Conservation (phyloP, 2,888 invertebrate genomes). For the Heliconius ethilla region DNA sequence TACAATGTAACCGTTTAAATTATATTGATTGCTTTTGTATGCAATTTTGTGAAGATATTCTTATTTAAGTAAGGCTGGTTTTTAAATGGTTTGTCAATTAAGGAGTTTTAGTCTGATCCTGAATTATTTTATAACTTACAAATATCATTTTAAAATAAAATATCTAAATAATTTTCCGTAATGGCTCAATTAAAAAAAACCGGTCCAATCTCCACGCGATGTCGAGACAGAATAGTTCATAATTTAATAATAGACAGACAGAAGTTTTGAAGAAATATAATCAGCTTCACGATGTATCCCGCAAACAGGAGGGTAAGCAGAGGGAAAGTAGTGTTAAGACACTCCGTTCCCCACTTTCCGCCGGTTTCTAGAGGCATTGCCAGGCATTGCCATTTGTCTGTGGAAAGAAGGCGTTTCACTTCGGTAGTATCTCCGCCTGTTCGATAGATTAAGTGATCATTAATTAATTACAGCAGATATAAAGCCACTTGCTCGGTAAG, state of each 20-base stretch:
- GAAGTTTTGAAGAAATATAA: no score
- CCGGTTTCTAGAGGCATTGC: no score
- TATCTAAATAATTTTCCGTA: no score
- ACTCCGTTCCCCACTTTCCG: no score
- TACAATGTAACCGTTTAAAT: constrained; percentile 20
- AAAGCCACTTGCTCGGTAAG: constrained; percentile 20
- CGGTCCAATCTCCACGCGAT: no score
- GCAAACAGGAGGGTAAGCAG: no score
- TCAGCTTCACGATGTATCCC: no score
- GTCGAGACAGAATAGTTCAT: no score
- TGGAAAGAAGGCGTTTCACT: not conserved
- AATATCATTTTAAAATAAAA: no score
- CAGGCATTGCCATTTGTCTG: not conserved
- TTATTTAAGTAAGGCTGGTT: not conserved
- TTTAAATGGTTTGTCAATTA: not conserved
- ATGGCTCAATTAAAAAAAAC: no score
- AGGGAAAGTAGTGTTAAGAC: no score
- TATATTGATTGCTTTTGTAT: constrained; percentile 14
- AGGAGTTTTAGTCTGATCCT: not conserved
- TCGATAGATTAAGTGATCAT: constrained; percentile 30
- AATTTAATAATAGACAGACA: no score
- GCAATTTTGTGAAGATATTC: not conserved
- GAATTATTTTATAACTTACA: not conserved
- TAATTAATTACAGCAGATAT: constrained; percentile 32
- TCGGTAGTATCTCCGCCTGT: not conserved